Percentiles rank a stretch among this genome's conserved stretches.
Evolutionary conservation across 2,113 vertebrate genomes (phyloP).

Genomic region (Ammodytes marinus): DNA sequence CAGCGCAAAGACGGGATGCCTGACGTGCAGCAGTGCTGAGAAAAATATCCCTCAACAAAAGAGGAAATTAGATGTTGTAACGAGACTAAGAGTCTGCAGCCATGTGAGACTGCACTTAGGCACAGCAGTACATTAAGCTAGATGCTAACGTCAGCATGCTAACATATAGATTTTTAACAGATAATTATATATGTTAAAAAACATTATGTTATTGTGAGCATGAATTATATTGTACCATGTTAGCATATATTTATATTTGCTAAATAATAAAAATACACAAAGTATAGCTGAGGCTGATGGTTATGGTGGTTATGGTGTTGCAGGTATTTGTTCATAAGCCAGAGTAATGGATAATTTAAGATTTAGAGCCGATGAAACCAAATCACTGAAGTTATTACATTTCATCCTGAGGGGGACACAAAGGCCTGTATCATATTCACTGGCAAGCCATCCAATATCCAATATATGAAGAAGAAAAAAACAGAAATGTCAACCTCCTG

Average conservation of each 20-base stretch:
- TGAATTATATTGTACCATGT: neutral
- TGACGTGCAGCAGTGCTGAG: conserved; percentile 39
- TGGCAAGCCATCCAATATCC: neutral
- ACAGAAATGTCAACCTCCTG: neutral
- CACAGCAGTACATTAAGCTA: neutral
- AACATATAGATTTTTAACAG: neutral
- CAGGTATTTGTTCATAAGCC: neutral
- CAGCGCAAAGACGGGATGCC: conserved; percentile 33
- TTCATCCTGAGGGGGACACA: neutral
- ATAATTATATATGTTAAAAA: too few relatives aligned
- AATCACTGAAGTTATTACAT: neutral
- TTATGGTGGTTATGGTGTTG: neutral
- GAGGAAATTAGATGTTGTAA: conserved; percentile 9
- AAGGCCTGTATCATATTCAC: neutral
- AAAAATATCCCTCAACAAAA: conserved; percentile 37
- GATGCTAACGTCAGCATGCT: neutral
- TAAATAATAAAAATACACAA: neutral
- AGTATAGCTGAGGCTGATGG: neutral
- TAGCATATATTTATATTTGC: neutral
- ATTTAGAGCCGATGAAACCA: neutral
- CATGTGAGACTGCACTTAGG: neutral
- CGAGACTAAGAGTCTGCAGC: neutral
- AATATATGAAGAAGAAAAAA: neutral
- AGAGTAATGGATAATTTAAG: neutral
- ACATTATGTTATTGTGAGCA: too few relatives aligned